These are phyloP conservation scores for Nipponacmea schrenckii DNA, from an alignment of 2,888 invertebrate genomes.

Conservation along the genomic window DNA sequence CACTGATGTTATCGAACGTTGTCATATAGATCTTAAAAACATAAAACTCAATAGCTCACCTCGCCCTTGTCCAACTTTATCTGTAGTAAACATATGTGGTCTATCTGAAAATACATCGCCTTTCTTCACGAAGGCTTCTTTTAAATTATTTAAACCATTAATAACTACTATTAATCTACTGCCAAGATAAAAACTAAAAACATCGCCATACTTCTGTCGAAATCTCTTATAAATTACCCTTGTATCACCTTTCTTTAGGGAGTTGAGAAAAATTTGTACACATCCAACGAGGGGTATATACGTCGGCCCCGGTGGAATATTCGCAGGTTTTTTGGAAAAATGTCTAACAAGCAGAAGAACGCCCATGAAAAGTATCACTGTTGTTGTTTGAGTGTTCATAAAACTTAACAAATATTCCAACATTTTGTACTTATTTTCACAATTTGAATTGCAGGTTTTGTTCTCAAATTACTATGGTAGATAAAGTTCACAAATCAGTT, in stretches of 20 bases:
- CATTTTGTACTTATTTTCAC: not conserved
- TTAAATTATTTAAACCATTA: slow-evolving; percentile 25
- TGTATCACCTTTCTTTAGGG: slow-evolving; percentile 8
- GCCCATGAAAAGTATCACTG: not conserved
- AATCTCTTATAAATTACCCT: slow-evolving; percentile 20
- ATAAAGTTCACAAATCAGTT: no score
- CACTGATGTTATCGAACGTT: not conserved
- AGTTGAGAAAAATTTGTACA: not conserved
- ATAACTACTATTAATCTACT: slow-evolving; percentile 27
- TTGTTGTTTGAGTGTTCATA: not conserved
- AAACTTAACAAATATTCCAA: not conserved
- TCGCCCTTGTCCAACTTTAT: slow-evolving; percentile 27
- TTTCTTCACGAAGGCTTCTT: slow-evolving; percentile 25
- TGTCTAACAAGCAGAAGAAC: not conserved
- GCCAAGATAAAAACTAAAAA: slow-evolving; percentile 26
- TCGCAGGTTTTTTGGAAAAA: not conserved
- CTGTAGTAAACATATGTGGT: slow-evolving; percentile 29
- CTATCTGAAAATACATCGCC: slow-evolving; percentile 23
- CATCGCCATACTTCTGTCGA: slow-evolving; percentile 25
- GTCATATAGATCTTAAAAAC: not conserved
- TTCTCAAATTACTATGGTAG: no score
- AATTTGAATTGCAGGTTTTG: no score
- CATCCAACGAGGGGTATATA: slow-evolving; percentile 12
- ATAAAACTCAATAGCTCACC: slow-evolving; percentile 18
- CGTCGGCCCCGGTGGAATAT: slow-evolving; percentile 12